Evolutionary conservation across 2,888 invertebrate species (phyloP).

Genomic region (Melanostoma scalare): DNA sequence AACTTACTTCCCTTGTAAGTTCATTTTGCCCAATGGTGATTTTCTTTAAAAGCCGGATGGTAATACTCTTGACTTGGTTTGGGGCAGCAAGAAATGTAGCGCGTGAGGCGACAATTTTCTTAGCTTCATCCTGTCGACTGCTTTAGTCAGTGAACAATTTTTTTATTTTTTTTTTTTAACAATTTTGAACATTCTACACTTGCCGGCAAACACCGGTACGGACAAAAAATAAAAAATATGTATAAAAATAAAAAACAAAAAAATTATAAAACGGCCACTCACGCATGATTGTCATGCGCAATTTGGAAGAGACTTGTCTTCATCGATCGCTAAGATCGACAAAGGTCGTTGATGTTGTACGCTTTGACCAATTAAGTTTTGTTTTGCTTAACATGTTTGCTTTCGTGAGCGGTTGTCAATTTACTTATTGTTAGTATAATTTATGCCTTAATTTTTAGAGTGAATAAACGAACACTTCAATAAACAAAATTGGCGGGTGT

Average conservation of each 20-base stretch:
- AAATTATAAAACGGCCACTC: constrained; percentile 36
- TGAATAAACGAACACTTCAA: constrained; percentile 51
- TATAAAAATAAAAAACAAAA: constrained; percentile 1
- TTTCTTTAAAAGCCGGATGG: too few species aligned
- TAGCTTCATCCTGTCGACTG: neutral
- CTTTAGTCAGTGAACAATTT: too few species aligned
- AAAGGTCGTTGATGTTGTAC: constrained; percentile 61
- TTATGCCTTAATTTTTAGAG: constrained; percentile 37
- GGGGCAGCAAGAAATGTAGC: too few species aligned
- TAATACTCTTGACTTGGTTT: too few species aligned
- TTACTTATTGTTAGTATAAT: constrained; percentile 12
- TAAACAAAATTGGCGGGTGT: constrained; percentile 22
- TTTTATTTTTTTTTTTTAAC: too few species aligned
- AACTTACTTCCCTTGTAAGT: too few species aligned
- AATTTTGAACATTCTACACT: neutral
- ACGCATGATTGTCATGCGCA: constrained; percentile 31
- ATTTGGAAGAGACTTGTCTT: constrained; percentile 2
- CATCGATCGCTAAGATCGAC: constrained; percentile 23
- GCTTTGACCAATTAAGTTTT: constrained; percentile 48
- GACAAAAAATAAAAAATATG: too few species aligned
- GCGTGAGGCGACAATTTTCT: too few species aligned
- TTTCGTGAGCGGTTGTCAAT: constrained; percentile 23
- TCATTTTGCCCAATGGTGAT: too few species aligned
- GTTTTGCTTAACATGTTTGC: constrained; percentile 4
- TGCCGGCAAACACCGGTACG: constrained; percentile 31